These are phyloP conservation scores for Pinna nobilis DNA, from an alignment of 1,140 invertebrate species.

Conservation along the genomic window DNA sequence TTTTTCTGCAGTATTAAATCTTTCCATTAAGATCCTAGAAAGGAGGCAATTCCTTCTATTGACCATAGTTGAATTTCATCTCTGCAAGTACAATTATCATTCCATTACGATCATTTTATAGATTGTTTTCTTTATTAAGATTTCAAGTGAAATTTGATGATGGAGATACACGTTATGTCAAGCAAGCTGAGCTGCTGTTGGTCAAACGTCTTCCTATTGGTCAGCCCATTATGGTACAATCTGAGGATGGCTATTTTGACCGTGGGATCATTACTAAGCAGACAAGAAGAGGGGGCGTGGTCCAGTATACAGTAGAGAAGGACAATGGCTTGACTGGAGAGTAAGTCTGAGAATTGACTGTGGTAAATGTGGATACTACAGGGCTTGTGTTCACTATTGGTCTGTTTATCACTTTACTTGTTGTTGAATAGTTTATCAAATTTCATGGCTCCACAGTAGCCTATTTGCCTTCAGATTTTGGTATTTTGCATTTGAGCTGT, in stretches of 20 bases:
- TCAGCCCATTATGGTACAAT: conserved; percentile 61
- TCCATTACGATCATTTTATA: too few species aligned
- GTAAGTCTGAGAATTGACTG: conserved; percentile 35
- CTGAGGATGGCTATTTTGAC: conserved; percentile 53
- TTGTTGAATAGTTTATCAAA: neutral
- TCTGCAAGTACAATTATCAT: too few species aligned
- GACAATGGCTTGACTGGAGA: conserved; percentile 49
- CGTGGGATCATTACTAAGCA: conserved; percentile 57
- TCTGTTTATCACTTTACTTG: neutral
- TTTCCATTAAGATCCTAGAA: too few species aligned
- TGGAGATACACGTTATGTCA: conserved; percentile 50
- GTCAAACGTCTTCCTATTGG: conserved; percentile 55
- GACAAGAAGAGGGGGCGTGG: conserved; percentile 12
- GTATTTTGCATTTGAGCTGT: too few species aligned
- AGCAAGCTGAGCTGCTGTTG: conserved; percentile 50
- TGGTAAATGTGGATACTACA: conserved; percentile 49
- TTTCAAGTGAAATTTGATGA: conserved; percentile 59
- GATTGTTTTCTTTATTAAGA: conserved; percentile 24
- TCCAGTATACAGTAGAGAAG: conserved; percentile 44
- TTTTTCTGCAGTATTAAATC: too few species aligned
- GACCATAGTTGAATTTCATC: too few species aligned
- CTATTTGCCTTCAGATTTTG: too few species aligned
- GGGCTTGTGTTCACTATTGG: too few species aligned
- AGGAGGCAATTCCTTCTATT: too few species aligned
- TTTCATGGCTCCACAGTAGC: too few species aligned